Evolutionary conservation across 2,888 invertebrate genomes (phyloP).

Genomic region (Hoplodrina ambigua): DNA sequence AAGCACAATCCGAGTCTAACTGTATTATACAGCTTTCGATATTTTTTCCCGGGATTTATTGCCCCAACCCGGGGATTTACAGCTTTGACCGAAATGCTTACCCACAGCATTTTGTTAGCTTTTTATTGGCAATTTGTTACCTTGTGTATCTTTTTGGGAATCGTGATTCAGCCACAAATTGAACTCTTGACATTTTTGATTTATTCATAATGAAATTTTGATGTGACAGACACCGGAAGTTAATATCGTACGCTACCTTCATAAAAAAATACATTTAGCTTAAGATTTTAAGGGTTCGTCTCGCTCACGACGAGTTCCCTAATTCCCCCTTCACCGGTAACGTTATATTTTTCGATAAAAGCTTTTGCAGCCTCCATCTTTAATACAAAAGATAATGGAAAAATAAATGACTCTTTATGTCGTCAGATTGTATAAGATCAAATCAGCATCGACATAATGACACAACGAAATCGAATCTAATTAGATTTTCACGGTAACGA

Average conservation of each 20-base stretch:
- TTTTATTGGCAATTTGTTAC: conserved; percentile 89
- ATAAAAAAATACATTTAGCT: conserved; percentile 44
- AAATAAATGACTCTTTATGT: conserved; percentile 51
- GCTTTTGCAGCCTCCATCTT: conserved; percentile 43
- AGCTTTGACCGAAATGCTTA: conserved; percentile 88
- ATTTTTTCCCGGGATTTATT: conserved; percentile 86
- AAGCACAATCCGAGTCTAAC: conserved; percentile 74
- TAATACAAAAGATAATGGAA: conserved; percentile 60
- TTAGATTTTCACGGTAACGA: conserved; percentile 49
- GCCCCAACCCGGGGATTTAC: conserved; percentile 83
- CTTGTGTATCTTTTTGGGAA: conserved; percentile 86
- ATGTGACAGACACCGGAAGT: conserved; percentile 38
- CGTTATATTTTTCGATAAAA: conserved; percentile 51
- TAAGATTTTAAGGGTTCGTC: conserved; percentile 31
- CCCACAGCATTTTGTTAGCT: conserved; percentile 87
- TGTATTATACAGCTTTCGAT: conserved; percentile 86
- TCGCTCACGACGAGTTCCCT: conserved; percentile 35
- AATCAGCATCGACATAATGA: conserved; percentile 33
- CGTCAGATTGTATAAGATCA: conserved; percentile 43
- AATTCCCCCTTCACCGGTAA: conserved; percentile 43
- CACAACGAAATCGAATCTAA: conserved; percentile 51
- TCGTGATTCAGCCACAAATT: conserved; percentile 81
- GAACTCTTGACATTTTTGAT: conserved; percentile 74
- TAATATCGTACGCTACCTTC: conserved; percentile 35
- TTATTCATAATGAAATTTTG: conserved; percentile 61